phyloP scores from a whole-genome alignment of 2,888 invertebrate species.

The Caradrina clavipalpis region DNA sequence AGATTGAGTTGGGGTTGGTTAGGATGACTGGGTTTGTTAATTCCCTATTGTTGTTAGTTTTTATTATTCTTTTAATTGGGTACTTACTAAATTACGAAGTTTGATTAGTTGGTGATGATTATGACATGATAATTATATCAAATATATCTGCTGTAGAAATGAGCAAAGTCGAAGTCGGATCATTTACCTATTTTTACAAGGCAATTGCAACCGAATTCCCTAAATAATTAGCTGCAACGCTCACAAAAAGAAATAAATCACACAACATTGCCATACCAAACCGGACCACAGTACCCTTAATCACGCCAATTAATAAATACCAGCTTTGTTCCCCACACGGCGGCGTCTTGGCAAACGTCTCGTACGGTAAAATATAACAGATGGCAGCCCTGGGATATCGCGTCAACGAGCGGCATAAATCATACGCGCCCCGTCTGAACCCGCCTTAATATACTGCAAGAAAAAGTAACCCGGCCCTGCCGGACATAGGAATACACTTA shows the following conservation, averaged over 20 bases:
- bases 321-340: constrained; percentile 13
- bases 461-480: constrained; percentile 84
- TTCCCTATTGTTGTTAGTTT: no score
- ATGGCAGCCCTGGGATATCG: constrained; percentile 58
- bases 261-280: constrained; percentile 7
- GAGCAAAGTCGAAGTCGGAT: no score
- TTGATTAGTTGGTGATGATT: no score
- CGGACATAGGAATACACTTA: constrained; percentile 82
- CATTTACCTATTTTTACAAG: no score
- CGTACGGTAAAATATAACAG: constrained; percentile 46
- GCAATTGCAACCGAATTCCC: no score
- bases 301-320: constrained; percentile 47
- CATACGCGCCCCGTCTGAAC: constrained; percentile 81
- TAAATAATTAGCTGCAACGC: not conserved
- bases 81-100: no score
- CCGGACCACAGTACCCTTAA: constrained; percentile 34
- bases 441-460: constrained; percentile 87
- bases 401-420: constrained; percentile 74
- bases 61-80: no score
- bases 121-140: no score
- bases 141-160: no score
- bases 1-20: no score
- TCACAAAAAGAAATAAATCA: constrained; percentile 25
- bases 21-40: no score
- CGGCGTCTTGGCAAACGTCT: constrained; percentile 32